Evolutionary conservation across 2,113 vertebrate genomes (phyloP).

Genomic region (Aplodontia rufa): DNA sequence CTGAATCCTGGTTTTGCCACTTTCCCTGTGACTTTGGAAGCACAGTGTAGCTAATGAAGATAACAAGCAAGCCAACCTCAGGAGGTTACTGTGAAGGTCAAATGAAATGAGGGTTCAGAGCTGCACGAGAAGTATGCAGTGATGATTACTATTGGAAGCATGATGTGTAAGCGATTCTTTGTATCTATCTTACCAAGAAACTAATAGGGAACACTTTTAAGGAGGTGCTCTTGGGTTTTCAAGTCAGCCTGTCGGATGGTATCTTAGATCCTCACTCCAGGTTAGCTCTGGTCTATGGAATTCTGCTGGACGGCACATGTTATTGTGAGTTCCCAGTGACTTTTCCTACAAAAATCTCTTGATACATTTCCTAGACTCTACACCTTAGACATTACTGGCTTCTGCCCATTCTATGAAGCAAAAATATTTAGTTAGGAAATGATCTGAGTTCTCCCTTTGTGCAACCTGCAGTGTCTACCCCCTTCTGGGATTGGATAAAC

Average conservation of each 20-base stretch:
- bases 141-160: background rate
- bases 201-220: background rate
- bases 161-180: background rate
- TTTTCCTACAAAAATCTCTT: background rate
- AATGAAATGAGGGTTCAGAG: background rate
- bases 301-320: background rate
- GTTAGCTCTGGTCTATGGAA: background rate
- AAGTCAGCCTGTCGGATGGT: background rate
- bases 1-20: background rate
- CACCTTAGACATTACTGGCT: background rate
- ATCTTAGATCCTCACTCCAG: background rate
- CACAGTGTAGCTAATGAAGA: background rate
- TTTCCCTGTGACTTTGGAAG: background rate
- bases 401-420: background rate
- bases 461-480: background rate
- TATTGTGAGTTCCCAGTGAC: background rate
- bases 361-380: background rate
- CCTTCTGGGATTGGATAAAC: background rate
- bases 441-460: background rate
- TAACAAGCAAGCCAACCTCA: background rate
- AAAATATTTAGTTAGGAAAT: background rate
- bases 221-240: background rate
- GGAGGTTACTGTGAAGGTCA: background rate
- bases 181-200: background rate
- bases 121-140: rapidly evolving